phyloP scores from a whole-genome alignment of 2,888 invertebrate species.

The Drosophila mulleri region DNA sequence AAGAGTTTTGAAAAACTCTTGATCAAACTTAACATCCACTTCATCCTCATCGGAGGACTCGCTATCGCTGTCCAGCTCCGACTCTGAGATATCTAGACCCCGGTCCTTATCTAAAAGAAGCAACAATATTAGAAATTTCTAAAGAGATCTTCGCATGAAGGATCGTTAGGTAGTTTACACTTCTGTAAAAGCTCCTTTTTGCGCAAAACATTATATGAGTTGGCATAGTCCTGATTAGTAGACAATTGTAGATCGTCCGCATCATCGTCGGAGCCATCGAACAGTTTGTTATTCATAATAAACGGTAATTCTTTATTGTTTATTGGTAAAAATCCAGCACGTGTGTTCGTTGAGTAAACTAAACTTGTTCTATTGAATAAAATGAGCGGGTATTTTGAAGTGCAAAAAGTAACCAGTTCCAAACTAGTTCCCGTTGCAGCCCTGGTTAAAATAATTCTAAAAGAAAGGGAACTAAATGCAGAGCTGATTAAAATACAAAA shows the following conservation, averaged over 20 bases:
- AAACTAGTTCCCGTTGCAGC: constrained; percentile 18
- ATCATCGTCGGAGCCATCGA: constrained; percentile 86
- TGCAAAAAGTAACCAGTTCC: not conserved
- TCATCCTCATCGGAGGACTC: constrained; percentile 82
- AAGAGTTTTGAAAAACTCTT: constrained; percentile 94
- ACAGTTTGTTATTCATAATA: constrained; percentile 74
- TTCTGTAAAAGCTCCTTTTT: constrained; percentile 94
- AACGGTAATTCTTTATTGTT: constrained; percentile 1
- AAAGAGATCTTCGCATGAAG: not conserved
- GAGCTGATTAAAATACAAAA: constrained; percentile 30
- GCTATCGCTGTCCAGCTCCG: constrained; percentile 80
- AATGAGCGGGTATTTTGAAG: constrained; percentile 11
- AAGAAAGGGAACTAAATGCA: constrained; percentile 42
- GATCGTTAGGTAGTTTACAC: constrained; percentile 85
- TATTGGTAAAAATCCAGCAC: constrained; percentile 32
- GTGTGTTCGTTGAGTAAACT: constrained; percentile 28
- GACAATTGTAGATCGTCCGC: constrained; percentile 86
- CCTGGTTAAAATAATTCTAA: constrained; percentile 26
- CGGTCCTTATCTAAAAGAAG: constrained; percentile 79
- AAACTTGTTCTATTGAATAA: constrained; percentile 23
- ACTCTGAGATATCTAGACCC: constrained; percentile 75
- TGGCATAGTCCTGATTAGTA: constrained; percentile 93
- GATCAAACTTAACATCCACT: constrained; percentile 87
- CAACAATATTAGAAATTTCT: constrained; percentile 53
- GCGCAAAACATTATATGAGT: constrained; percentile 92